Conservation (phyloP, 2,797 vertebrate genomes). For the Mormyrops boulengeri region DNA sequence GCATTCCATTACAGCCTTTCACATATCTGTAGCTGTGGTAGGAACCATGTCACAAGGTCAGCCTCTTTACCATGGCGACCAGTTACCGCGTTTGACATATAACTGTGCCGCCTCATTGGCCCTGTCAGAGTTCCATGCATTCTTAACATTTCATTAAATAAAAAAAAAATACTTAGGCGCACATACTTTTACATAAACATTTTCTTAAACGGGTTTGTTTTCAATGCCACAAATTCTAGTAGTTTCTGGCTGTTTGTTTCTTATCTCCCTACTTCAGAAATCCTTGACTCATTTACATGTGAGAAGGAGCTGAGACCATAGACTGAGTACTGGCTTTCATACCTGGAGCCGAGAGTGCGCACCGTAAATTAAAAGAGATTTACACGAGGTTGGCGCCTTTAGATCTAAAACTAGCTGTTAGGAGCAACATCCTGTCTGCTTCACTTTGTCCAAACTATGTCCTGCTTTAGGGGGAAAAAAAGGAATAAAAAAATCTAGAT, state of each 20-base stretch:
- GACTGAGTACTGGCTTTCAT: not conserved
- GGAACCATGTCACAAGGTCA: not conserved
- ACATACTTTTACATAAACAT: not conserved
- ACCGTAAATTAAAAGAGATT: not conserved
- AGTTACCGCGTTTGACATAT: not conserved
- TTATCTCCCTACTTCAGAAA: not conserved
- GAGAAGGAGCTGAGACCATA: not conserved
- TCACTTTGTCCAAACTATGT: not conserved
- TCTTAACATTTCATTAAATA: not conserved
- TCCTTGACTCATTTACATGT: not conserved
- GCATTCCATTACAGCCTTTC: conserved; percentile 24
- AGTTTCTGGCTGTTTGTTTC: not conserved
- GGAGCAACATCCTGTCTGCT: not conserved
- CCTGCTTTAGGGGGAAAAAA: not conserved
- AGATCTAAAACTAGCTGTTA: not conserved
- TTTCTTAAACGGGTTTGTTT: not conserved
- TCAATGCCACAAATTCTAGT: not conserved
- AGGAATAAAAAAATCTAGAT: not conserved
- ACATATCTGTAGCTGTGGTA: conserved; percentile 16
- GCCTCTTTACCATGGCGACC: not conserved
- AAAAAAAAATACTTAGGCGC: no score
- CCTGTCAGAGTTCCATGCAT: not conserved
- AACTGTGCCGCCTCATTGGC: not conserved
- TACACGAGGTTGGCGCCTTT: not conserved
- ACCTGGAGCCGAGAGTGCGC: not conserved